Percentiles rank a stretch among this genome's conserved stretches.
These are phyloP conservation scores for Oscheius sp. DNA, from an alignment of 2,888 invertebrate genomes.

Conservation along the genomic window DNA sequence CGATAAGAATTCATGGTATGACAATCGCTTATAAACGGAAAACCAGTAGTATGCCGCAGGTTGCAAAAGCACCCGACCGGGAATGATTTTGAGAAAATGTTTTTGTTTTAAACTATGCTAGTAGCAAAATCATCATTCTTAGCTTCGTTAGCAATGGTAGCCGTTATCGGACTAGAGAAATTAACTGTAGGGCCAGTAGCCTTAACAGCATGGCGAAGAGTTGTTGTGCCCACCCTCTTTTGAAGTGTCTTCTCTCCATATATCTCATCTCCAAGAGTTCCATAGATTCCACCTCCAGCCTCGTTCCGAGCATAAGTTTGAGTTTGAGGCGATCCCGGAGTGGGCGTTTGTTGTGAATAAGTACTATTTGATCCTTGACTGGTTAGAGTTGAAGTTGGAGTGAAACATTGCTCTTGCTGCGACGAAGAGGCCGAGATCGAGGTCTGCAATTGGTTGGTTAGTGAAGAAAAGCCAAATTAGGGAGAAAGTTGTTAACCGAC, in stretches of 20 bases:
- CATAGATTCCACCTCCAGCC: slow-evolving; percentile 41
- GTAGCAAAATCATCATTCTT: slow-evolving; percentile 51
- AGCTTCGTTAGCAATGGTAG: no score
- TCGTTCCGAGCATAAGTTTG: background rate
- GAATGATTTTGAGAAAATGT: slow-evolving; percentile 4
- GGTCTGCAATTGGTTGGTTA: slow-evolving; percentile 15
- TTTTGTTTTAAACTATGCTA: slow-evolving; percentile 46
- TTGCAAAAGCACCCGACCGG: slow-evolving; percentile 24
- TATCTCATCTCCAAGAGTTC: slow-evolving; percentile 38
- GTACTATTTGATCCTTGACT: slow-evolving; percentile 50
- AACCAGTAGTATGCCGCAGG: slow-evolving; percentile 27
- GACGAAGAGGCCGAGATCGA: slow-evolving; percentile 48
- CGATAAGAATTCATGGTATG: no score
- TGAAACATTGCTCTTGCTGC: slow-evolving; percentile 59
- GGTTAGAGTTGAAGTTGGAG: slow-evolving; percentile 59
- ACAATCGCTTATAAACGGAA: no score
- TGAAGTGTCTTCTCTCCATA: slow-evolving; percentile 52
- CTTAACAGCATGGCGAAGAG: slow-evolving; percentile 41
- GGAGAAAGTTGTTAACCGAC: background rate
- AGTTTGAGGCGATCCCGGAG: slow-evolving; percentile 54
- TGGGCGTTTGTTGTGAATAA: slow-evolving; percentile 49
- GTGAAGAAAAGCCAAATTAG: background rate
- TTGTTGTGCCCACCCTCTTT: slow-evolving; percentile 35
- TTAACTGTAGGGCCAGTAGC: slow-evolving; percentile 39
- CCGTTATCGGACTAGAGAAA: slow-evolving; percentile 28